These are phyloP conservation scores for Napeogenes sylphis DNA, from an alignment of 2,888 invertebrate genomes.

Conservation along the genomic window DNA sequence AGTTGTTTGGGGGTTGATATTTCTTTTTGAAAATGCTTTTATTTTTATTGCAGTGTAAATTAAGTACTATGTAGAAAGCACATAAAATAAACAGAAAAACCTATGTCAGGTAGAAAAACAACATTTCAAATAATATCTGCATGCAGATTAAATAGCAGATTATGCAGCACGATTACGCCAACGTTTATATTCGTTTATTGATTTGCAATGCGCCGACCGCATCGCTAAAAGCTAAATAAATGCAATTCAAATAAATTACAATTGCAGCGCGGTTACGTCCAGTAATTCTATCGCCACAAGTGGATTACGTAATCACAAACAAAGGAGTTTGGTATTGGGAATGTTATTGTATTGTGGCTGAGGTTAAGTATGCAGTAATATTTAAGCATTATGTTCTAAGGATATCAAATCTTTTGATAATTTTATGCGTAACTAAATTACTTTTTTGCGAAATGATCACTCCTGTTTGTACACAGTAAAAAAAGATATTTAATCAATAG, in stretches of 20 bases:
- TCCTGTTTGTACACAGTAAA: too few relatives aligned
- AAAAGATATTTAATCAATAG: too few relatives aligned
- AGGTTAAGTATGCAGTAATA: neutral
- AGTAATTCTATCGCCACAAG: constrained; percentile 30
- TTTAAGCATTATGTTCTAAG: neutral
- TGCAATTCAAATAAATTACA: constrained; percentile 31
- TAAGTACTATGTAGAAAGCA: too few relatives aligned
- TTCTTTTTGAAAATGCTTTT: too few relatives aligned
- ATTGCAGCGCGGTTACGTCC: constrained; percentile 24
- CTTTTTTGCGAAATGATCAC: too few relatives aligned
- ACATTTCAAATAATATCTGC: neutral
- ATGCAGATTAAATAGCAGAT: constrained; percentile 8
- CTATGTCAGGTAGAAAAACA: too few relatives aligned
- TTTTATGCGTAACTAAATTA: too few relatives aligned
- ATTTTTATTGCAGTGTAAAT: too few relatives aligned
- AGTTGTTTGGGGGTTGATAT: too few relatives aligned
- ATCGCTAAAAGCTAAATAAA: constrained; percentile 32
- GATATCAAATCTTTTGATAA: neutral
- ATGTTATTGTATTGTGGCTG: neutral
- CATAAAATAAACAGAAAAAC: too few relatives aligned
- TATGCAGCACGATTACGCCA: constrained; percentile 21
- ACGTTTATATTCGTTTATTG: constrained; percentile 25
- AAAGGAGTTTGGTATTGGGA: neutral
- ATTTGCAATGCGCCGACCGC: constrained; percentile 23
- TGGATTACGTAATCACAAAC: constrained; percentile 15